These are phyloP conservation scores for Phengaris arion DNA, from an alignment of 2,888 invertebrate species.

Conservation along the genomic window DNA sequence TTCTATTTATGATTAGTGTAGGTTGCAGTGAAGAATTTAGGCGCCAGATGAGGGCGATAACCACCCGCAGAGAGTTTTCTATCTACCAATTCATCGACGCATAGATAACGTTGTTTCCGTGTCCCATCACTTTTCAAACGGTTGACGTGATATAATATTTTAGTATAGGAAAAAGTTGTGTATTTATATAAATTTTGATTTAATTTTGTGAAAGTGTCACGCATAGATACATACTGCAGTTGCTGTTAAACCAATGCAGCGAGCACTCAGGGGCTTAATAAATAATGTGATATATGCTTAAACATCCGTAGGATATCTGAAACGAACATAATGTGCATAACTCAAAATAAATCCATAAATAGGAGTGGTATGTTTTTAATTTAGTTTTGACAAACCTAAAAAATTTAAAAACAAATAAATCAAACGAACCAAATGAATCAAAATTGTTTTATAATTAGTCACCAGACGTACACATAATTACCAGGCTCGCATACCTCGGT, in stretches of 20 bases:
- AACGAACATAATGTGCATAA: background rate
- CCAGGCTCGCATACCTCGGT: constrained; percentile 59
- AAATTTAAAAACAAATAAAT: background rate
- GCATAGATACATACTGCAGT: too few relatives aligned
- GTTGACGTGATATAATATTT: constrained; percentile 32
- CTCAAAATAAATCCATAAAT: background rate
- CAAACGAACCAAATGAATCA: constrained; percentile 31
- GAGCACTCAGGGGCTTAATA: too few relatives aligned
- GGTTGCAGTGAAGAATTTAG: constrained; percentile 63
- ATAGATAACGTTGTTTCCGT: constrained; percentile 46
- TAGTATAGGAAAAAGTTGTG: background rate
- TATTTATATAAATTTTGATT: too few relatives aligned
- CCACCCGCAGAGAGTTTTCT: constrained; percentile 46
- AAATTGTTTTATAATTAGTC: constrained; percentile 57
- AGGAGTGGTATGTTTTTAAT: background rate
- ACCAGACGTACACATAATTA: constrained; percentile 60
- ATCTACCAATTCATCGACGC: constrained; percentile 49
- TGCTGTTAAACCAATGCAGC: too few relatives aligned
- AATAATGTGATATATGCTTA: too few relatives aligned
- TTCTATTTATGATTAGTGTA: constrained; percentile 41
- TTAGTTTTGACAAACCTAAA: background rate
- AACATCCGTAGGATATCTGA: background rate
- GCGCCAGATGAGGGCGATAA: constrained; percentile 69
- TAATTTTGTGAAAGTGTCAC: background rate
- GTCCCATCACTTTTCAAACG: constrained; percentile 42